phyloP scores from a whole-genome alignment of 2,113 vertebrate genomes.

The Albula glossodonta region DNA sequence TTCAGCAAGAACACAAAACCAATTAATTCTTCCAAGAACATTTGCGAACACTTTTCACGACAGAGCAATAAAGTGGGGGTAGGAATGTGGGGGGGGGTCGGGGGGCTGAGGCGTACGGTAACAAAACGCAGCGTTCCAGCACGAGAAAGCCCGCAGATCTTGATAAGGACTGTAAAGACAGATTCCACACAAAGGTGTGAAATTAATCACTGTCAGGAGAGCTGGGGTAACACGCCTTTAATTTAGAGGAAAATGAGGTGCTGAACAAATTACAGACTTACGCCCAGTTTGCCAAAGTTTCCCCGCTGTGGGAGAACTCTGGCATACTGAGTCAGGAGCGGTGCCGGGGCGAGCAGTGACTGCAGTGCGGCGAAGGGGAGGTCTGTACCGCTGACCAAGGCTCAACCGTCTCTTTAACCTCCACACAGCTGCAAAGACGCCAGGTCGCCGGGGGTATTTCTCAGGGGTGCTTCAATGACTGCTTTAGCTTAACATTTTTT shows the following conservation, averaged over 20 bases:
- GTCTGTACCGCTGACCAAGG: background rate
- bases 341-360: background rate
- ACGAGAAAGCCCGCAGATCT: slow-evolving; percentile 23
- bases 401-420: background rate
- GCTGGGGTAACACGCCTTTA: slow-evolving; percentile 21
- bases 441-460: too few species aligned
- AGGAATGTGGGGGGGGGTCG: too few species aligned
- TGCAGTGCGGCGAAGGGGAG: background rate
- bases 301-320: slow-evolving; percentile 19
- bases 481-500: too few species aligned
- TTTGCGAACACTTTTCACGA: background rate
- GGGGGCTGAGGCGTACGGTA: background rate
- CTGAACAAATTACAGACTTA: slow-evolving; percentile 32
- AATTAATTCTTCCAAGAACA: slow-evolving; percentile 24
- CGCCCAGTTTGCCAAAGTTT: slow-evolving; percentile 5
- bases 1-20: slow-evolving; percentile 25
- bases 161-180: slow-evolving; percentile 39
- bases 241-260: slow-evolving; percentile 41
- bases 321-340: background rate
- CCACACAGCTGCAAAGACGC: too few species aligned
- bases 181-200: slow-evolving; percentile 34
- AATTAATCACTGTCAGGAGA: slow-evolving; percentile 44
- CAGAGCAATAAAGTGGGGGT: background rate
- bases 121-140: background rate
- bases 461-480: too few species aligned